Percentiles rank a stretch among this genome's conserved stretches.
phyloP scores from a whole-genome alignment of 2,888 invertebrate genomes.

The Troides oblongomaculatus region DNA sequence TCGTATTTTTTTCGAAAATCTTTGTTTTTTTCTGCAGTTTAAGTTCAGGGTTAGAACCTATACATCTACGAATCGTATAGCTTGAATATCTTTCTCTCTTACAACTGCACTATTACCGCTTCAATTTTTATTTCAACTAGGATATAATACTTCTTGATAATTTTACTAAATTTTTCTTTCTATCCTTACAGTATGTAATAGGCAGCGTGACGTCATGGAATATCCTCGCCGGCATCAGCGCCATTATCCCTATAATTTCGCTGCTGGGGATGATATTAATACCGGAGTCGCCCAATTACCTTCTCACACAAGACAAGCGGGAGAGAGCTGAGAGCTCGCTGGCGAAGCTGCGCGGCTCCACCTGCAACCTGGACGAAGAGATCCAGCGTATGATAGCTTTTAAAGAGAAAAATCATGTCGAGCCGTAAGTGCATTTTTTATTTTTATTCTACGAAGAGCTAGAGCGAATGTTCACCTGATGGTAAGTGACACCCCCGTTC shows the following conservation, averaged over 20 bases:
- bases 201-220: constrained; percentile 83
- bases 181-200: constrained; percentile 76
- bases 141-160: neutral
- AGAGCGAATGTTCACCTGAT: no score
- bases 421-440: constrained; percentile 59
- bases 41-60: no score
- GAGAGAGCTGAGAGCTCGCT: constrained; percentile 81
- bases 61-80: no score
- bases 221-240: constrained; percentile 81
- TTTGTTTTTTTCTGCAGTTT: no score
- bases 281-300: constrained; percentile 87
- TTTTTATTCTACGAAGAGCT: neutral
- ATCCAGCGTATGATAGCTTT: constrained; percentile 81
- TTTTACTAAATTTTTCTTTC: neutral
- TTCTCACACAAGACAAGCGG: constrained; percentile 80
- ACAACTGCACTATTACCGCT: no score
- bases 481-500: no score
- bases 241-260: constrained; percentile 80
- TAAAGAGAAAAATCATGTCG: constrained; percentile 82
- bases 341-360: constrained; percentile 80
- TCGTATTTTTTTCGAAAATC: no score
- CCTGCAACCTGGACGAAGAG: constrained; percentile 82
- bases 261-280: constrained; percentile 81
- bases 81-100: no score
- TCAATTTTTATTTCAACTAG: neutral